phyloP scores from a whole-genome alignment of 1,140 invertebrate genomes.

The Acyrthosiphon pisum region DNA sequence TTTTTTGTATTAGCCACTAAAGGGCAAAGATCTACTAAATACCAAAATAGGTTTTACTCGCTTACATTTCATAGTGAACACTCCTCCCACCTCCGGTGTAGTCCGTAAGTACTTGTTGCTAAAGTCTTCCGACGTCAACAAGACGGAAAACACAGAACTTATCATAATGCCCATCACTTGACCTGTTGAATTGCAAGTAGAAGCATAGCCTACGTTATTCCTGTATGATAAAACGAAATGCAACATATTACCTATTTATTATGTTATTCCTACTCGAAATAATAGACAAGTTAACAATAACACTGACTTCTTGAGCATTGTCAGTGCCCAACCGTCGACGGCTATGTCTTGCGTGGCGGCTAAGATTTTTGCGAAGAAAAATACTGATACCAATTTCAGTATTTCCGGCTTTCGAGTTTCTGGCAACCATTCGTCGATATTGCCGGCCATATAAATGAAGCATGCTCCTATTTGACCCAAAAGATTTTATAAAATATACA shows the following conservation, averaged over 20 bases:
- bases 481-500: neutral
- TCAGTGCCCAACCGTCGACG: slow-evolving; percentile 99
- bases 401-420: slow-evolving; percentile 73
- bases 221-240: neutral
- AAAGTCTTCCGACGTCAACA: slow-evolving; percentile 94
- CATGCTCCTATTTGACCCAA: neutral
- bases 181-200: slow-evolving; percentile 97
- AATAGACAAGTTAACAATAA: neutral
- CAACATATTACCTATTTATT: neutral
- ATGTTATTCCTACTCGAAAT: neutral
- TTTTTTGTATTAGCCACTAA: neutral
- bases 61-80: slow-evolving; percentile 84
- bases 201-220: slow-evolving; percentile 97
- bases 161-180: slow-evolving; percentile 98
- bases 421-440: neutral
- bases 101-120: slow-evolving; percentile 90
- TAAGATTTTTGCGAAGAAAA: slow-evolving; percentile 76
- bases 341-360: slow-evolving; percentile 99
- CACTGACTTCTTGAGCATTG: slow-evolving; percentile 89
- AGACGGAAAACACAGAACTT: slow-evolving; percentile 96
- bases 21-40: neutral
- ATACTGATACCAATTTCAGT: slow-evolving; percentile 76
- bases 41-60: neutral
- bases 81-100: slow-evolving; percentile 71
- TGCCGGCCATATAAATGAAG: neutral